Evolutionary conservation across 2,113 vertebrate species (phyloP).

Genomic region (Catagonus wagneri): DNA sequence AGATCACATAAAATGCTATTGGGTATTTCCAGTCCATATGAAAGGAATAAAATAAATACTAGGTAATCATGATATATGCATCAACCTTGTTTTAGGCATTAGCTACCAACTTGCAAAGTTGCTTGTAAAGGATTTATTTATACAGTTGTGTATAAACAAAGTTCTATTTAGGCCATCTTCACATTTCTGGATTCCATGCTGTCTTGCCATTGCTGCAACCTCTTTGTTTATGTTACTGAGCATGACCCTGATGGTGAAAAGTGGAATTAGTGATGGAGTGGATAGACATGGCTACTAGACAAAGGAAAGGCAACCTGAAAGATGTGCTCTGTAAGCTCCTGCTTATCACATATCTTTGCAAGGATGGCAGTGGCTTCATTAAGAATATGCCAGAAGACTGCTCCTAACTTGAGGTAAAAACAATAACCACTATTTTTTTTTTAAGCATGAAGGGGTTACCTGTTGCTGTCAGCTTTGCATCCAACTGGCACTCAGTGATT

Average conservation of each 20-base stretch:
- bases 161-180: background rate
- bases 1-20: slow-evolving; percentile 59
- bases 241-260: background rate
- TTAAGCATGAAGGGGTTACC: background rate
- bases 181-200: background rate
- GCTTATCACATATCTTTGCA: background rate
- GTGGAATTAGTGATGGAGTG: background rate
- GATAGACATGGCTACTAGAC: background rate
- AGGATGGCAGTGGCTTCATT: background rate
- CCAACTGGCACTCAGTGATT: background rate
- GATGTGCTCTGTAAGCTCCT: background rate
- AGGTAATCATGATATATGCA: slow-evolving; percentile 13
- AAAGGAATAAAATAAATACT: slow-evolving; percentile 56
- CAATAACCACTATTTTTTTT: background rate
- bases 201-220: background rate
- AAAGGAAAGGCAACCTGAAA: background rate
- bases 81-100: slow-evolving; percentile 14
- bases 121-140: background rate
- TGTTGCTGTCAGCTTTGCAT: background rate
- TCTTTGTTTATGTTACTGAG: background rate
- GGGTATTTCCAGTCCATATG: slow-evolving; percentile 64
- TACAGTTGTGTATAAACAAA: background rate
- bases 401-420: background rate
- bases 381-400: background rate
- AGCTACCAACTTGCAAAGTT: background rate